Base-by-base conservation (phyloP, 2,888 invertebrate species). In the Aphidius colemani region DNA sequence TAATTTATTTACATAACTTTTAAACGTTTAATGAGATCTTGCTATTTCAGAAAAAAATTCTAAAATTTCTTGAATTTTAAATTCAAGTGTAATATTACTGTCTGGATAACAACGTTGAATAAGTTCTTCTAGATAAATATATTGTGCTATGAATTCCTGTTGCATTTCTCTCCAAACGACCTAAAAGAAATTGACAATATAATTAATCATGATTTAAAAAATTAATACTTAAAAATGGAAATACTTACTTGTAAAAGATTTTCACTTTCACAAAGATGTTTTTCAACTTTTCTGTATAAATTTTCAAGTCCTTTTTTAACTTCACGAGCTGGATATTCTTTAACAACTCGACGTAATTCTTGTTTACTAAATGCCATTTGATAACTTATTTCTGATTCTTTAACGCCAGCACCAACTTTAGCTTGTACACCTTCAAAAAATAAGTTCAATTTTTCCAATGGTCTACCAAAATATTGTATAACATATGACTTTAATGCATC, bases 151-250 rank as follows among this genome's bases (percentile, higher is more conserved):
- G 84, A 99, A 98, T 86, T 98, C 98, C 82, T 98, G 96, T 86
- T 98, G 98, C 98, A 99, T 98, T 74, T 96, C 95, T 79, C 96
- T 89, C 99, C 99, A 99, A 64, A 99, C 98, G 59, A 99, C 98
- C 89, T 94, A 84, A 7, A 76, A 76, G 78, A 49, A 7, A 8
- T 3, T 39, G 8, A 66, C n/a, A 63, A 60, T 64, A 60, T 66
- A 49, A 67, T 60, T 48, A 2, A 44, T 18, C 1, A 18, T 18
- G 1, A 44, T 62, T 61, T 45, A 65, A 44, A 7, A 56, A 56
- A 11, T n/a, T 56, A 11, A 49, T 10, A 48, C 41, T 48, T 39
- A 3, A 51, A 46, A 43, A 10, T 60, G 10, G 8, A 43, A 18
- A 62, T 13, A 18, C 50, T 44, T 41, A 7, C 81, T 87, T 95